Conservation (phyloP, 2,113 vertebrate genomes). For the Sorex araneus region DNA sequence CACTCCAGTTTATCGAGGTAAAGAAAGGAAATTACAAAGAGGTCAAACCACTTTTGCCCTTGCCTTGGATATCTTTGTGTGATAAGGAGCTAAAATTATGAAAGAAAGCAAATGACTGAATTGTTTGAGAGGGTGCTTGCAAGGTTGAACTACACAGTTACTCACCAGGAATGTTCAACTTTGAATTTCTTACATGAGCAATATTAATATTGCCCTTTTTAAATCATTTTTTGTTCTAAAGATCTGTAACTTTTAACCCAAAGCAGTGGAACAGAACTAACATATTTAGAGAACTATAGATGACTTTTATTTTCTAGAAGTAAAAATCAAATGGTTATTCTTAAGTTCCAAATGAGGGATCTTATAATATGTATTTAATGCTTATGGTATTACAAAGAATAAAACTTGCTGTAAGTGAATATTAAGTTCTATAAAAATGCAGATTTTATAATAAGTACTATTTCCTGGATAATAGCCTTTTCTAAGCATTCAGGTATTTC, state of each 20-base stretch:
- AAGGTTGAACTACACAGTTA: neutral
- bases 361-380: constrained; percentile 62
- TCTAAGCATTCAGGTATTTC: constrained; percentile 4
- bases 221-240: constrained; percentile 33
- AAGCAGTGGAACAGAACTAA: constrained; percentile 45
- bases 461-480: constrained; percentile 39
- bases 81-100: neutral
- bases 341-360: constrained; percentile 35
- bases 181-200: neutral
- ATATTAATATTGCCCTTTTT: constrained; percentile 27
- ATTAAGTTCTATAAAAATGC: constrained; percentile 59
- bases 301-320: constrained; percentile 60
- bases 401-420: constrained; percentile 72
- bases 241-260: constrained; percentile 1
- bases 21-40: neutral
- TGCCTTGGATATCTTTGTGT: neutral
- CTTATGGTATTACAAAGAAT: constrained; percentile 70
- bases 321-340: constrained; percentile 53
- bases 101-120: neutral
- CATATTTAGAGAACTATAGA: constrained; percentile 45
- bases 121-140: neutral
- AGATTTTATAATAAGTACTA: constrained; percentile 55
- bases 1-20: neutral
- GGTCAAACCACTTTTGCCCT: neutral
- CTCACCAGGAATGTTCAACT: neutral